These are phyloP conservation scores for Taenioides sp. DNA, from an alignment of 2,797 vertebrate genomes.

Conservation along the genomic window DNA sequence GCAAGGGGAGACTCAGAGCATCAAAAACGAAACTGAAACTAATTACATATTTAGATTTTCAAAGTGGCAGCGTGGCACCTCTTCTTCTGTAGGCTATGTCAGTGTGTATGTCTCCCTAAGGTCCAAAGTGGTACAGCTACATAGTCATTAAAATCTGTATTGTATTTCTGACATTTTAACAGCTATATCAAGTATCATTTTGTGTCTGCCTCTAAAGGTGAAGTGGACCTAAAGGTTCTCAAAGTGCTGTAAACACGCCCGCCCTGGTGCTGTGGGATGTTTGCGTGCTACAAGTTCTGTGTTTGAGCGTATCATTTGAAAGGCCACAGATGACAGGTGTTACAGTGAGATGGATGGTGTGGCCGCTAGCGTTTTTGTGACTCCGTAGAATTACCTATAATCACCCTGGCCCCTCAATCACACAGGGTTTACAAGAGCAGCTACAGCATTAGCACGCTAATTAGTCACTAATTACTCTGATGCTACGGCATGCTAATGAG, in stretches of 20 bases:
- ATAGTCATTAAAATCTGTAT: not conserved
- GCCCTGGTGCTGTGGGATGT: not conserved
- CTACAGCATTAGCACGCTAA: conserved; percentile 41
- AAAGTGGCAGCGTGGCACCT: too few relatives aligned
- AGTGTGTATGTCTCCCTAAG: not conserved
- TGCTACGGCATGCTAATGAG: conserved; percentile 24
- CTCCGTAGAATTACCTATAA: conserved; percentile 12
- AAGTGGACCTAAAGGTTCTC: not conserved
- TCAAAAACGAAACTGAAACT: too few relatives aligned
- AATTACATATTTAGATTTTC: too few relatives aligned
- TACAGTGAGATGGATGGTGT: conserved; percentile 3
- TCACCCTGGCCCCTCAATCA: conserved; percentile 40
- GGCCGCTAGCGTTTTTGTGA: conserved; percentile 15
- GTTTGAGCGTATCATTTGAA: conserved; percentile 2
- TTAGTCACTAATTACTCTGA: conserved; percentile 57
- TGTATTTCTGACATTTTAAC: not conserved
- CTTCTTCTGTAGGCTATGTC: not conserved
- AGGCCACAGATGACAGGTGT: conserved; percentile 28
- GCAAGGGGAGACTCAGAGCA: too few relatives aligned
- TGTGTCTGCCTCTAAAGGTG: not conserved
- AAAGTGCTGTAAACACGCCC: not conserved
- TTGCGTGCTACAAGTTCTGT: not conserved
- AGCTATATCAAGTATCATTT: not conserved
- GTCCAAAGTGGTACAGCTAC: not conserved
- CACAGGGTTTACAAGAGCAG: conserved; percentile 31